phyloP scores from a whole-genome alignment of 1,140 invertebrate genomes.

The Yoshiicerus persimilis region DNA sequence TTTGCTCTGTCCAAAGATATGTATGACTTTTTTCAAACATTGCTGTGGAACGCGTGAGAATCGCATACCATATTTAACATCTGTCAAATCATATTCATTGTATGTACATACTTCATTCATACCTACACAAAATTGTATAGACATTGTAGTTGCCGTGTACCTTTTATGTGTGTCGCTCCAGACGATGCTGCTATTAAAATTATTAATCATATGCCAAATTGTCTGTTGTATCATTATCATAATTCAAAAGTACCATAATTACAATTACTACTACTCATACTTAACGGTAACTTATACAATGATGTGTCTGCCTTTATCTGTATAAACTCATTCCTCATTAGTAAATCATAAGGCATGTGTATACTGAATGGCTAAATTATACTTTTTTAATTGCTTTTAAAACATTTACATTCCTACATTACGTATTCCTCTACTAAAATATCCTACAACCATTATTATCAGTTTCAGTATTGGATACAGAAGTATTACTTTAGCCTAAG shows the following conservation, averaged over 20 bases:
- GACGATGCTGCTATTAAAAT: background rate
- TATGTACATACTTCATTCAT: background rate
- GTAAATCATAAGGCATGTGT: background rate
- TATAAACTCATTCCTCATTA: background rate
- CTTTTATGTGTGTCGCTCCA: background rate
- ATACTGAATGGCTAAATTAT: too few relatives aligned
- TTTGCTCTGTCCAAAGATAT: background rate
- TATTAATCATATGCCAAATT: background rate
- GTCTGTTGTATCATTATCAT: background rate
- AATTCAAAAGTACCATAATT: background rate
- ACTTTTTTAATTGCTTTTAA: too few relatives aligned
- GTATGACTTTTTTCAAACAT: background rate
- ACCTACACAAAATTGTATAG: background rate
- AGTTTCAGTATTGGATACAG: too few relatives aligned
- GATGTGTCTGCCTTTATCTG: background rate
- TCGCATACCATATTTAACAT: background rate
- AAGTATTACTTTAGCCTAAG: too few relatives aligned
- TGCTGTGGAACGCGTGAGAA: background rate
- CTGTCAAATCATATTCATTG: background rate
- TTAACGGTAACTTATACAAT: background rate
- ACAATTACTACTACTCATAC: background rate
- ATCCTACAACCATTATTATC: too few relatives aligned
- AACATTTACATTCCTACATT: too few relatives aligned
- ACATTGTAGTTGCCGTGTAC: background rate
- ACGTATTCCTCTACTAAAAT: too few relatives aligned